These are phyloP conservation scores for Centropus unirufus DNA, from an alignment of 2,113 vertebrate genomes.

Conservation along the genomic window DNA sequence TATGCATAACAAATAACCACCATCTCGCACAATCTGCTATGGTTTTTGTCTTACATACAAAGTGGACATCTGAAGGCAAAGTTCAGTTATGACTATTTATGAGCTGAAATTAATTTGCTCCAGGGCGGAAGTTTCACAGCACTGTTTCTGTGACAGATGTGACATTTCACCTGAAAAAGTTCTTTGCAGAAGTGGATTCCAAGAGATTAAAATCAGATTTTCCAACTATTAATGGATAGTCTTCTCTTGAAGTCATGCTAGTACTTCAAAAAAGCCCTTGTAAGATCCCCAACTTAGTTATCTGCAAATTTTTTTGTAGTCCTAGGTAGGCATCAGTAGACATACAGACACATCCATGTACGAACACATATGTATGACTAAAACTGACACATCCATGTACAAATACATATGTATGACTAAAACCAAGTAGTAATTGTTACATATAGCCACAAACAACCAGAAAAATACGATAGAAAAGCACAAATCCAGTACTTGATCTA, in stretches of 20 bases:
- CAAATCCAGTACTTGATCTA: conserved; percentile 88
- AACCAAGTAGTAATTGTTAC: background rate
- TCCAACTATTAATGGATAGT: background rate
- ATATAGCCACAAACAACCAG: background rate
- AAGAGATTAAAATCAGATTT: background rate
- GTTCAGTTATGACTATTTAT: background rate
- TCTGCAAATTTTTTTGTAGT: background rate
- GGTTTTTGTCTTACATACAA: background rate
- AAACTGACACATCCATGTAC: background rate
- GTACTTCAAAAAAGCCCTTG: background rate
- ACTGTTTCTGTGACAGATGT: background rate
- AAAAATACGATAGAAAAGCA: background rate
- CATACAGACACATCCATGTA: background rate
- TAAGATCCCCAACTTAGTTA: background rate
- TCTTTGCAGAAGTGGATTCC: background rate
- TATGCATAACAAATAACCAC: background rate
- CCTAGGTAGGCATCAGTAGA: background rate
- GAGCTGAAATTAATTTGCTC: background rate
- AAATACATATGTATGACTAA: background rate
- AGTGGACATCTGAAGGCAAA: background rate
- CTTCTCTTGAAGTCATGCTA: background rate
- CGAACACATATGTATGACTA: background rate
- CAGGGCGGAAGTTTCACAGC: background rate
- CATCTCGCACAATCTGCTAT: background rate
- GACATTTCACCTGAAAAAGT: background rate